These are phyloP conservation scores for Macrosoma leucophasiata DNA, from an alignment of 2,888 invertebrate species.

Conservation along the genomic window DNA sequence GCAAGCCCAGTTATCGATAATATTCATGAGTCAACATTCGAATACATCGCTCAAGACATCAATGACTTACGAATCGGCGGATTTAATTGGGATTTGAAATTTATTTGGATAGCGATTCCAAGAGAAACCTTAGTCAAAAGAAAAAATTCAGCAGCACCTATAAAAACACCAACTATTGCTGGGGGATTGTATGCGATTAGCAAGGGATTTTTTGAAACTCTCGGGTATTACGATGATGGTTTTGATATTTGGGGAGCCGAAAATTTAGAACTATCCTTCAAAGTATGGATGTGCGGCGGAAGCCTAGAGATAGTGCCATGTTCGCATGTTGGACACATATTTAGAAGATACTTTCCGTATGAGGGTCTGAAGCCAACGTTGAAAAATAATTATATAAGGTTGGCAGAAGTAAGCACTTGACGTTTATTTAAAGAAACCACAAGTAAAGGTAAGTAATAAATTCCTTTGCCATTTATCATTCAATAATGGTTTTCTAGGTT, in stretches of 20 bases:
- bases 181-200: slow-evolving; percentile 97
- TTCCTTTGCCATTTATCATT: slow-evolving; percentile 1
- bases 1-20: slow-evolving; percentile 95
- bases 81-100: slow-evolving; percentile 93
- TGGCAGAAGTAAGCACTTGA: slow-evolving; percentile 81
- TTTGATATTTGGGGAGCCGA: slow-evolving; percentile 99
- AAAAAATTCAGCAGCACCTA: slow-evolving; percentile 85
- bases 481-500: slow-evolving; percentile 67
- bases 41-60: slow-evolving; percentile 86
- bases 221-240: slow-evolving; percentile 97
- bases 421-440: background rate
- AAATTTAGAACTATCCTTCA: slow-evolving; percentile 96
- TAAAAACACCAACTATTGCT: slow-evolving; percentile 96
- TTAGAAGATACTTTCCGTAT: slow-evolving; percentile 95
- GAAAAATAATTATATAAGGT: slow-evolving; percentile 91
- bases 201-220: slow-evolving; percentile 88
- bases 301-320: slow-evolving; percentile 97
- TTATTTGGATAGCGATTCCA: slow-evolving; percentile 97
- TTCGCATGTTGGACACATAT: slow-evolving; percentile 98
- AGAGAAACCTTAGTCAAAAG: slow-evolving; percentile 84
- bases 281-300: slow-evolving; percentile 99
- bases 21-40: slow-evolving; percentile 90
- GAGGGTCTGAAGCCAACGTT: slow-evolving; percentile 91
- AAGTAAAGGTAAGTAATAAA: background rate
- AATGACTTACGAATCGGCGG: slow-evolving; percentile 88